Evolutionary conservation across 1,140 invertebrate genomes (phyloP), one percentile per base, ranked within the genome.

Genomic region (Bombus breviceps): DNA sequence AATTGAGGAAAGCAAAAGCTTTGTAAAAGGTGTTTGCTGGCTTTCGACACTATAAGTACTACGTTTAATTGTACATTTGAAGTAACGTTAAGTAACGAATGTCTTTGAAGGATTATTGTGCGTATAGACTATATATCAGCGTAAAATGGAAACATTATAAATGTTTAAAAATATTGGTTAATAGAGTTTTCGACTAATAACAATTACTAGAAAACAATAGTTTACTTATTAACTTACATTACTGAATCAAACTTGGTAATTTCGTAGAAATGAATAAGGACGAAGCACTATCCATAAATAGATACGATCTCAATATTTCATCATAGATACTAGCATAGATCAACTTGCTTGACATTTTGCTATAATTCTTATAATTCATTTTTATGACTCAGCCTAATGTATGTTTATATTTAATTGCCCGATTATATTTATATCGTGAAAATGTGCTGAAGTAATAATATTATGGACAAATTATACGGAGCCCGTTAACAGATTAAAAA

Each of bases 61-160:
- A 41, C 74, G 39, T 73, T 86, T 25, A 81, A 86, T 80, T 39
- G 68, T 66, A 41, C 59, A 74, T 74, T 25, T 68, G 39, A 32
- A 78, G 59, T 62, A 41, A 47, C 37, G 43, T 62, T 53, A 43
- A 59, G 13, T 66, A n/a, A 39, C 32, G 22, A 88, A 84, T 84
- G 76, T 47, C 37, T 39, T 80, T 74, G 59, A 85, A 85, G 57
- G 37, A 81, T 66, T 78, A 64, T 81, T 89, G 64, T 85, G 87
- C 83, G 66, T 62, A 79, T 39, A 59, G 68, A 53, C 32, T 22
- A 66, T 59, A 47, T 73, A 71, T 37, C 59, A n/a, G 25, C 32
- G 25, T 12, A 47, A 41, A 68, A 34, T 68, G 18, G 47, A 43
- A 82, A 62, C 15, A 39, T 47, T 66, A 82, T n/a, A 18, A n/a